phyloP scores from a whole-genome alignment of 2,113 vertebrate genomes.

The Lophura nycthemera region DNA sequence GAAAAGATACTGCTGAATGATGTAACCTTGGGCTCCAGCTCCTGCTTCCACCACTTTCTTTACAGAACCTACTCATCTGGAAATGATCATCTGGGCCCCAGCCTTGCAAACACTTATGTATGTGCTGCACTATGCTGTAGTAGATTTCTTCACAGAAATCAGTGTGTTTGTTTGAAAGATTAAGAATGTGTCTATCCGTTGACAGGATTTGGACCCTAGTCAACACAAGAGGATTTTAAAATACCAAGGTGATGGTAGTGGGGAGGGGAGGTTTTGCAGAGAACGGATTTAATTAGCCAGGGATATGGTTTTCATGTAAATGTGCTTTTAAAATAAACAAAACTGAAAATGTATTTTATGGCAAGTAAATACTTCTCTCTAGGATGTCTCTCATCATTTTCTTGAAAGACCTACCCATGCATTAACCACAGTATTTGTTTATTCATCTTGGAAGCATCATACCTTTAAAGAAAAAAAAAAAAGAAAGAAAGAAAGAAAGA shows the following conservation, averaged over 20 bases:
- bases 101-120: neutral
- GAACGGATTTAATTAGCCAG: neutral
- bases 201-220: neutral
- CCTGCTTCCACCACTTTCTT: neutral
- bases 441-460: constrained; percentile 6
- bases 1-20: neutral
- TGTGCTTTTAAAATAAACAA: neutral
- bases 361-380: neutral
- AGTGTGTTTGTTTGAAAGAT: neutral
- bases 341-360: neutral
- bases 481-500: neutral
- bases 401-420: constrained; percentile 2
- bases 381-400: constrained; percentile 33
- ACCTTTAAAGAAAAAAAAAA: neutral
- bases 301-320: neutral
- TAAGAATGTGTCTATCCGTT: neutral
- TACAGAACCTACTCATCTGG: neutral
- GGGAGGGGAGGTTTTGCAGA: neutral
- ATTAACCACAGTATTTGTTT: constrained; percentile 46
- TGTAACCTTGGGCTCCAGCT: neutral
- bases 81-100: neutral
- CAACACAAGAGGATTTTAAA: neutral
- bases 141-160: neutral
- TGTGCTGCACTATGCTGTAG: neutral
- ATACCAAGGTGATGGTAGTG: neutral